Conservation (phyloP, 1,140 invertebrate genomes). For the Neodiprion lecontei region DNA sequence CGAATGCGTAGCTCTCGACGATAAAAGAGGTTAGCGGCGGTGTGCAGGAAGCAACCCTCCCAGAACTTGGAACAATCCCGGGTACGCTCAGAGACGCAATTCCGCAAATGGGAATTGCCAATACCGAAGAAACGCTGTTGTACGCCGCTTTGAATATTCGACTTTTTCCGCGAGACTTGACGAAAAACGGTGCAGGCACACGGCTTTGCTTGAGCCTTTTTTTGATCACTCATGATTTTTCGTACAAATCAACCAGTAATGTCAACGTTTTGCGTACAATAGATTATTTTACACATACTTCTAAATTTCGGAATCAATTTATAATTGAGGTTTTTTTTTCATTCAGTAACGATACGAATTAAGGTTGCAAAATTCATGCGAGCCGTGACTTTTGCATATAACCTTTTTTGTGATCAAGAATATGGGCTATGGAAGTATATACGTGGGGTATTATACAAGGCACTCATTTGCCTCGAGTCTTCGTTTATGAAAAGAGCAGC, state of each 20-base stretch:
- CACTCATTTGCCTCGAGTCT: slow-evolving; percentile 7
- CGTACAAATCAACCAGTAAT: not conserved
- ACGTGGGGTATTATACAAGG: not conserved
- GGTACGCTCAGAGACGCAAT: slow-evolving; percentile 9
- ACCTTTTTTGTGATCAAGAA: not conserved
- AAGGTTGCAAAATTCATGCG: too few species aligned
- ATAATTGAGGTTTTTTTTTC: too few species aligned
- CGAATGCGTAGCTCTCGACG: slow-evolving; percentile 3
- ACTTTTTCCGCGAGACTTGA: not conserved
- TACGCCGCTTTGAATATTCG: slow-evolving; percentile 7
- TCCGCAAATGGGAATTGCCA: slow-evolving; percentile 16
- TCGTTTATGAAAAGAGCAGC: slow-evolving; percentile 4
- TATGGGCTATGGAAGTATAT: not conserved
- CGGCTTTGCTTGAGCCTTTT: not conserved
- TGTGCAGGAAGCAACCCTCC: not conserved
- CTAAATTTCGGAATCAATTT: too few species aligned
- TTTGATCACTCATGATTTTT: not conserved
- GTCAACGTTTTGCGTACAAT: not conserved
- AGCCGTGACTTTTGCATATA: too few species aligned
- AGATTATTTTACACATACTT: too few species aligned
- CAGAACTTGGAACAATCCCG: slow-evolving; percentile 7
- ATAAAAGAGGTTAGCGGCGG: slow-evolving; percentile 18
- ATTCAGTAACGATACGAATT: too few species aligned
- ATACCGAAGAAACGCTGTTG: not conserved
- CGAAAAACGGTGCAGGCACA: not conserved